Conservation (phyloP, 2,797 vertebrate genomes). For the Anas capensis region DNA sequence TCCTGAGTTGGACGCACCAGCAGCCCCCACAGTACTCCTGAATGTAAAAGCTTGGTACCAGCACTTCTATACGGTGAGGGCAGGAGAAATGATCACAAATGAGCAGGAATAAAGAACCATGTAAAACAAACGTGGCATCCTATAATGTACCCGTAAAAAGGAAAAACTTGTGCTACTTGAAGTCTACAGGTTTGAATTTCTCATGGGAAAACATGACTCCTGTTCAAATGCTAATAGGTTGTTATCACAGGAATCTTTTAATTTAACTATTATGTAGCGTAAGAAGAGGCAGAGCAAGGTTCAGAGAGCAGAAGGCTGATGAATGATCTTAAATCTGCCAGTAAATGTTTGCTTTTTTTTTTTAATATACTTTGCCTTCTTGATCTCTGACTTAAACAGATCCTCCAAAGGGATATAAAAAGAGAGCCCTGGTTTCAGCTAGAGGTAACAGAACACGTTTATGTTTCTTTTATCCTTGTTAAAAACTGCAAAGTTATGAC, state of each 20-base stretch:
- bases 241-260: slow-evolving; percentile 33
- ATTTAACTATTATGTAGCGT: background rate
- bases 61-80: background rate
- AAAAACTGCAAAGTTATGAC: background rate
- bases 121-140: background rate
- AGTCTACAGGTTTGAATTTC: slow-evolving; percentile 19
- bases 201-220: slow-evolving; percentile 11
- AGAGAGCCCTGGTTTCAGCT: background rate
- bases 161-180: background rate
- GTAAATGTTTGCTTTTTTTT: slow-evolving; percentile 1
- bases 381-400: slow-evolving; percentile 23
- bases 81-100: background rate
- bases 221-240: slow-evolving; percentile 40
- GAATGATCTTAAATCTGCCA: slow-evolving; percentile 1
- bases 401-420: background rate
- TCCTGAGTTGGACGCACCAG: background rate
- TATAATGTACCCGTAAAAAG: background rate
- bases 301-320: slow-evolving; percentile 42
- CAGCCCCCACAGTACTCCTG: background rate
- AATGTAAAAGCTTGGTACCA: background rate
- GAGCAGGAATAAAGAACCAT: background rate
- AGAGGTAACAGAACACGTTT: background rate
- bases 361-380: background rate
- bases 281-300: slow-evolving; percentile 15
- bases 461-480: background rate